Evolutionary conservation across 2,113 vertebrate species (phyloP), one percentile per base, ranked within the genome.

Genomic region (Brachypteracias leptosomus): DNA sequence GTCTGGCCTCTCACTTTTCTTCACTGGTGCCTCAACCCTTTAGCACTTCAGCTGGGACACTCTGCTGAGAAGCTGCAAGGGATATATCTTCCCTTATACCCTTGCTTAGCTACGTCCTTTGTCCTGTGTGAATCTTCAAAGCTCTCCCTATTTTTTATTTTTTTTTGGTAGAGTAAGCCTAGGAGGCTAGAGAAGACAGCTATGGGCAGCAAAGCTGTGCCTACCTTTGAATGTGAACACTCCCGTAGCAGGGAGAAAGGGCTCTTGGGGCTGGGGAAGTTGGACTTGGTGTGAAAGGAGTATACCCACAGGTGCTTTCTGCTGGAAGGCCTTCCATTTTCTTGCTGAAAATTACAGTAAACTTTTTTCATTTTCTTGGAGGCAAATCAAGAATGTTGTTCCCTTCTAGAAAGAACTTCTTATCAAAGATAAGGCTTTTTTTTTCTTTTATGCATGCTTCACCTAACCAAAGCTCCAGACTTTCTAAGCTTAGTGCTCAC

Each of bases 251-350:
- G 33, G 38, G 66, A 80, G 54, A 49, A 70, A 11, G 8, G 40
- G 24, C 9, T 59, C 13, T 28, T 0, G 0, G 36, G 33, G 25
- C 38, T 22, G n/a, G 17, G 42, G n/a, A 7, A 13, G 11, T 17
- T 31, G 14, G 35, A n/a, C 46, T 73, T 46, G 10, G 3, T 73
- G n/a, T 46, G 19, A 8, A 58, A 81, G 66, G 29, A 31, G 1
- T 54, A 8, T 17, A 21, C 44, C 16, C 22, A 28, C 0, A 0
- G 14, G 8, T 75, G 46, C 8, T 47, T 51, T 54, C 70, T 54
- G 35, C 52, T 54, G 66, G 72, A 83, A 54, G n/a, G 10, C 66
- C 17, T 36, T 33, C 62, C 8, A 4, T 31, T 11, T 59, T 63
- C 33, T 49, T 6, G 15, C 26, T 44, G 21, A 84, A 90, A 89